Conservation (phyloP, 2,888 invertebrate species). For the Eudasyphora cyanicolor region DNA sequence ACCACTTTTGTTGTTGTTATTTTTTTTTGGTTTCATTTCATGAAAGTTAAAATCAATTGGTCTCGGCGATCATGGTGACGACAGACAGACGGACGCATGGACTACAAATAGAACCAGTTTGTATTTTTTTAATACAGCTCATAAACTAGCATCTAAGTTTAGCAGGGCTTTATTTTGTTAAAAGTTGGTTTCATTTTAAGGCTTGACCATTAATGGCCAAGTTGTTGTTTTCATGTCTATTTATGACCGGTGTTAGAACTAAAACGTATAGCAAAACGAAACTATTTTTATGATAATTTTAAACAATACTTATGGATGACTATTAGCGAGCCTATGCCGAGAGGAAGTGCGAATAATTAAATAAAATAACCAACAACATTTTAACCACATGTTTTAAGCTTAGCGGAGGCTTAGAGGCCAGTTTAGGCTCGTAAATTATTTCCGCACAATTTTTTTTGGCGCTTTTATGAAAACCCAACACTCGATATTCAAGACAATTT, state of each 20-base stretch:
- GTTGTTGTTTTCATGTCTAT: neutral
- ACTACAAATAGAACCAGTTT: constrained; percentile 1
- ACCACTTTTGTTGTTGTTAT: too few species aligned
- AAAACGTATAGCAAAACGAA: neutral
- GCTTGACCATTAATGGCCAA: neutral
- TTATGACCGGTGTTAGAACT: neutral
- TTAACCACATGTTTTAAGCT: too few species aligned
- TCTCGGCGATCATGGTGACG: neutral
- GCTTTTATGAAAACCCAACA: too few species aligned
- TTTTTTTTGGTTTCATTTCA: neutral
- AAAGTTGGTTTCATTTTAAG: neutral
- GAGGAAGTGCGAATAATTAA: too few species aligned
- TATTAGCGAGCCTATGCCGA: neutral
- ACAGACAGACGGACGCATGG: neutral
- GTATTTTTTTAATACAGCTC: neutral
- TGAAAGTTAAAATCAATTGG: neutral
- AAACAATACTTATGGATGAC: neutral
- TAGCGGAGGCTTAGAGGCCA: too few species aligned
- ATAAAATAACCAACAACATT: too few species aligned
- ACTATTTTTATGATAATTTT: constrained; percentile 3
- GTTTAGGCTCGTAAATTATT: too few species aligned
- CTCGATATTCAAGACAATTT: too few species aligned
- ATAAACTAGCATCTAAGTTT: neutral
- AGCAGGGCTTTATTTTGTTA: neutral
- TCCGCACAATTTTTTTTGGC: too few species aligned